Percentiles rank a stretch among this genome's conserved stretches.
Evolutionary conservation across 2,113 vertebrate species (phyloP).

Genomic region (Polyodon spathula): DNA sequence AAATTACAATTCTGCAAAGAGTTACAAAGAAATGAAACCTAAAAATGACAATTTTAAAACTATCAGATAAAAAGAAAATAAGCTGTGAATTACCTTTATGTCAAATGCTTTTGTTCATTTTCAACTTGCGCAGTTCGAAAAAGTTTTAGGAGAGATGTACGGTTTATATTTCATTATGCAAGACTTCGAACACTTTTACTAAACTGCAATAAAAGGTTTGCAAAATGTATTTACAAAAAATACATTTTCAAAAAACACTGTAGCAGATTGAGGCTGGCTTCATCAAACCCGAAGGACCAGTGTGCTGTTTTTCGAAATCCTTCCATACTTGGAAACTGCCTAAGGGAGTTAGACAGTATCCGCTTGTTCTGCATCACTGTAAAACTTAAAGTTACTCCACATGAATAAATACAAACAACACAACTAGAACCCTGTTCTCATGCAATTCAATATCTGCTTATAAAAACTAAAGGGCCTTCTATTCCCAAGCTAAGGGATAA

Average conservation of each 20-base stretch:
- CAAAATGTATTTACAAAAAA: neutral
- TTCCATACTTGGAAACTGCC: too few species aligned
- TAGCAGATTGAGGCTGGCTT: neutral
- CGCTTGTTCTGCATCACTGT: slow-evolving; percentile 49
- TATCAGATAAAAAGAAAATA: too few species aligned
- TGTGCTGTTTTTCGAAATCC: slow-evolving; percentile 26
- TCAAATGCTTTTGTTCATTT: too few species aligned
- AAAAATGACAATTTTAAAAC: too few species aligned
- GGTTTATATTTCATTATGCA: neutral
- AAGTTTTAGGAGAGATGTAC: neutral
- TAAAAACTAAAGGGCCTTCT: neutral
- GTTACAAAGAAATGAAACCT: too few species aligned
- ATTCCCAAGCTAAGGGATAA: neutral
- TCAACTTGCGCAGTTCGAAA: neutral
- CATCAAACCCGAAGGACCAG: slow-evolving; percentile 7
- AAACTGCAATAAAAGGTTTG: neutral
- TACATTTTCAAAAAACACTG: neutral
- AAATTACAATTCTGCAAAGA: too few species aligned
- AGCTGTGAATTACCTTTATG: too few species aligned
- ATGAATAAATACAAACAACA: slow-evolving; percentile 47
- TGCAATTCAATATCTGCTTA: slow-evolving; percentile 28
- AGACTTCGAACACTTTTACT: neutral
- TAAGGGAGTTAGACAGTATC: slow-evolving; percentile 50
- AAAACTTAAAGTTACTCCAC: slow-evolving; percentile 44
- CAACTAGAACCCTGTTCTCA: slow-evolving; percentile 37